Evolutionary conservation across 2,888 invertebrate genomes (phyloP), one percentile per base, ranked within the genome.

Genomic region (Megastigmus dorsalis): DNA sequence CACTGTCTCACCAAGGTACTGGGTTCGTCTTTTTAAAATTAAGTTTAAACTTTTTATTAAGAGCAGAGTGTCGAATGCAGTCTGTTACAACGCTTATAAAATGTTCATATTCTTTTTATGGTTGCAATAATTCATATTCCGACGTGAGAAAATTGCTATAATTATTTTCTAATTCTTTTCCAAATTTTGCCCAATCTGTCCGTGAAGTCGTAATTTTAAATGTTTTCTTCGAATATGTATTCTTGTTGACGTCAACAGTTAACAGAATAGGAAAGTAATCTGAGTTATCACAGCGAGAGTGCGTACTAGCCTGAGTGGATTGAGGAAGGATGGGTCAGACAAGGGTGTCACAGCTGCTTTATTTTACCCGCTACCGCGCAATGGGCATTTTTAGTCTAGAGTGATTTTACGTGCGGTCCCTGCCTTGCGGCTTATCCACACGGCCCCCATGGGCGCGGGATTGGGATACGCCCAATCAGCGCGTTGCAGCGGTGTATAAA

Each of bases 101-200:
- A 23, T 15, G 63, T 1, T 70, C 52, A 26, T 77, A 75, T 54
- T 77, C 74, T 52, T 63, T 60, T 3, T 38, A 9, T 1, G 77
- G 57, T 28, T 26, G 3, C 4, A 55, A 23, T 4, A 28, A 5
- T 6, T 55, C 55, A 7, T 55, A 55, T 28, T n/a, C 5, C 28
- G 23, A 28, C 4, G 36, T 55, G 36, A 55, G 55, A n/a, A 55
- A 55, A 28, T n/a, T 33, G 36, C 28, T 28, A 15, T 55, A 30
- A n/a, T 55, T 55, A 28, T 28, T 15, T 28, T 55, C 30, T 55
- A 55, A 13, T 2, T 5, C 7, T 26, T 26, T 30, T 7, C 28
- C 55, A 55, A 55, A 55, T 28, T 55, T 55, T 15, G 7, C 28
- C 55, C 55, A 55, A 28, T 55, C 15, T 28, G 55, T 55, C n/a